phyloP scores from a whole-genome alignment of 1,140 invertebrate species.

The Helicorthomorpha holstii region DNA sequence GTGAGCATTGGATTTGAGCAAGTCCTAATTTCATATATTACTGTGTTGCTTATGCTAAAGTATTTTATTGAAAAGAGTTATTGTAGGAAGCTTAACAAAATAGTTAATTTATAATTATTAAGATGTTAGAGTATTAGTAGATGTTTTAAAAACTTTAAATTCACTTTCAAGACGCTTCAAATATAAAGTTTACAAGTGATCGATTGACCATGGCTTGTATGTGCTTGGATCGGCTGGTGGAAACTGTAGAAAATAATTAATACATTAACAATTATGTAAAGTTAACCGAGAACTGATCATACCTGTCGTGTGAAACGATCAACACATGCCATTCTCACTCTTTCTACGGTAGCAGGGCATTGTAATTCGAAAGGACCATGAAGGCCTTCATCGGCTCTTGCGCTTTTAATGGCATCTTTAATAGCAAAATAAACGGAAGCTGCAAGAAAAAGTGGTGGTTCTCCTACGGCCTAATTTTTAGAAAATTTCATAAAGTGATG shows the following conservation, averaged over 20 bases:
- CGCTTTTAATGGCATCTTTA: slow-evolving; percentile 66
- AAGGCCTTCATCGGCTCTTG: slow-evolving; percentile 47
- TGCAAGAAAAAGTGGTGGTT: slow-evolving; percentile 82
- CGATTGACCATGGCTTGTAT: slow-evolving; percentile 17
- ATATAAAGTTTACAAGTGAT: no score
- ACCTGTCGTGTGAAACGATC: slow-evolving; percentile 69
- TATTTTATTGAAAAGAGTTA: no score
- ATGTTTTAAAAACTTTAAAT: no score
- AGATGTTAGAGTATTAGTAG: no score
- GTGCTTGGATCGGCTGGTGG: slow-evolving; percentile 6
- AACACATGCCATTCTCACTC: slow-evolving; percentile 74
- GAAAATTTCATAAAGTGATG: not conserved
- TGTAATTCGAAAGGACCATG: slow-evolving; percentile 39
- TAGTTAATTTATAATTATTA: no score
- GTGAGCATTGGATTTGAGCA: no score
- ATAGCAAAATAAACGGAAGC: slow-evolving; percentile 76
- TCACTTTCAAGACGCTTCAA: no score
- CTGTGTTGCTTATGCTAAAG: no score
- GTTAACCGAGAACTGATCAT: slow-evolving; percentile 10
- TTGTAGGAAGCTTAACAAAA: no score
- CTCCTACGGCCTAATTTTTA: slow-evolving; percentile 63
- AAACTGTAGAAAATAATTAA: slow-evolving; percentile 10
- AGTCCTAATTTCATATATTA: no score
- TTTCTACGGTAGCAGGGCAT: slow-evolving; percentile 70
- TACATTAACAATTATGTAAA: not conserved